These are phyloP conservation scores for Cryptocheilus praepositus DNA, from an alignment of 2,888 invertebrate species.

Conservation along the genomic window DNA sequence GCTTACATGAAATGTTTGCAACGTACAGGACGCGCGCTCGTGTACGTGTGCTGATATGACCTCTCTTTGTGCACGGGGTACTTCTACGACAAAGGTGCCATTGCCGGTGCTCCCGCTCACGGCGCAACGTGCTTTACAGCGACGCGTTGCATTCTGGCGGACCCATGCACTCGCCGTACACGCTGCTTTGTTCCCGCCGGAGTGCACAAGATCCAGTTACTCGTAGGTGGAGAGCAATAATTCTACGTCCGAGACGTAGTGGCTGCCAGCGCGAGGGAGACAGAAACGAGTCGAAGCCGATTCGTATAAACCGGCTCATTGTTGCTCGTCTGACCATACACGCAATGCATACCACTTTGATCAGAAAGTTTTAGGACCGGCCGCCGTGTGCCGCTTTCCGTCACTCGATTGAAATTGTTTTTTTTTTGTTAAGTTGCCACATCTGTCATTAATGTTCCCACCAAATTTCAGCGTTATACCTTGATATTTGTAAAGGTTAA, in stretches of 20 bases:
- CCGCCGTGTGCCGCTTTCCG: too few species aligned
- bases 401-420: too few species aligned
- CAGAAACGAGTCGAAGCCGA: conserved; percentile 16
- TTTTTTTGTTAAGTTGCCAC: too few species aligned
- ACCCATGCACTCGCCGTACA: conserved; percentile 6
- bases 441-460: too few species aligned
- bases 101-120: conserved; percentile 13
- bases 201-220: conserved; percentile 47
- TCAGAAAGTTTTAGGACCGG: too few species aligned
- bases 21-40: conserved; percentile 13
- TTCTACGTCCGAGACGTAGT: conserved; percentile 33
- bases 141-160: conserved; percentile 24
- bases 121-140: conserved; percentile 31
- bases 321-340: neutral
- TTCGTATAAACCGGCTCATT: conserved; percentile 12
- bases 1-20: conserved; percentile 10
- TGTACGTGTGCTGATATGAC: conserved; percentile 10
- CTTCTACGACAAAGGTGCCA: conserved; percentile 30
- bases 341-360: too few species aligned
- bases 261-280: conserved; percentile 13
- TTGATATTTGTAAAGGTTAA: too few species aligned
- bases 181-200: conserved; percentile 40
- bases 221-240: conserved; percentile 48
- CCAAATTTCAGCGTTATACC: too few species aligned
- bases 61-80: conserved; percentile 25